Conservation (phyloP, 2,888 invertebrate species). For the Drosophila emarginata region DNA sequence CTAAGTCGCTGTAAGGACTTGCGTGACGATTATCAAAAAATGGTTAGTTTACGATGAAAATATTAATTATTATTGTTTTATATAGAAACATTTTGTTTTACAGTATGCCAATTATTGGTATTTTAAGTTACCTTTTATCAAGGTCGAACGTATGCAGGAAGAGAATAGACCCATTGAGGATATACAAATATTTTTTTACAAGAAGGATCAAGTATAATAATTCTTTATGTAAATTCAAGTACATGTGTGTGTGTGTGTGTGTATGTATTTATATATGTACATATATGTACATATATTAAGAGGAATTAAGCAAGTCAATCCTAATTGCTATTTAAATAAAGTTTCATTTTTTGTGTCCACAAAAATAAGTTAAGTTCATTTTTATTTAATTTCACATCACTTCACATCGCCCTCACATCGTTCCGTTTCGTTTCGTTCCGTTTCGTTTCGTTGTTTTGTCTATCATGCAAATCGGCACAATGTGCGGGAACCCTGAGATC, state of each 20-base stretch:
- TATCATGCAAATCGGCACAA: too few species aligned
- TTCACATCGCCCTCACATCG: neutral
- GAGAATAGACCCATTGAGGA: conserved; percentile 25
- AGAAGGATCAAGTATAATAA: neutral
- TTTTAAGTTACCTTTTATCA: conserved; percentile 21
- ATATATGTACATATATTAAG: too few species aligned
- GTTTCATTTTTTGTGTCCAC: neutral
- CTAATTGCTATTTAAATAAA: neutral
- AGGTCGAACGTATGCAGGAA: conserved; percentile 31
- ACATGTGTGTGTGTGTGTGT: too few species aligned
- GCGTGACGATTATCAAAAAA: conserved; percentile 23
- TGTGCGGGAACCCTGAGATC: too few species aligned
- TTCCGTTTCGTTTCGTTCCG: too few species aligned
- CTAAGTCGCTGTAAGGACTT: conserved; percentile 32
- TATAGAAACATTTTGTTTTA: neutral
- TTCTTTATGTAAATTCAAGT: neutral
- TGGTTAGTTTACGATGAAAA: conserved; percentile 23
- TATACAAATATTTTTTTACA: conserved; percentile 51
- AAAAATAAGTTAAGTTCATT: neutral
- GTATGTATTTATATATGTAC: too few species aligned
- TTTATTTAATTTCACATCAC: neutral
- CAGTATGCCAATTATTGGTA: conserved; percentile 41
- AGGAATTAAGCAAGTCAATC: neutral
- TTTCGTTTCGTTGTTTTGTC: too few species aligned
- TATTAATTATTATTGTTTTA: neutral